A percentile compares a stretch with the other conserved stretches of the same genome.
phyloP scores from a whole-genome alignment of 35 echinoderm and acorn worm genomes.

The Holothuria glaberrima region DNA sequence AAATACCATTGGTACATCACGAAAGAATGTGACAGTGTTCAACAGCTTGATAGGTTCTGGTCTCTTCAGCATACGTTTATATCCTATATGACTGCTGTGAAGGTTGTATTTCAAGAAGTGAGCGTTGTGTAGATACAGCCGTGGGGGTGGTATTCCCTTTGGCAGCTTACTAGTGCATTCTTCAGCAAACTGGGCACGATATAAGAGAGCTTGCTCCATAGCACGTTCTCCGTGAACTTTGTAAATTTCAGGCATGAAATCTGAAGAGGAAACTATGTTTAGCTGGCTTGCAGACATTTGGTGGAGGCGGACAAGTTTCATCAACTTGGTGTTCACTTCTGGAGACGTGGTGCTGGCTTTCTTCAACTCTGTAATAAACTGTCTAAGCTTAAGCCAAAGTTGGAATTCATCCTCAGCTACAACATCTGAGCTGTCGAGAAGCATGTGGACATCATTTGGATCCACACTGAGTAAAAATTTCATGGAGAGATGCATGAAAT shows the following conservation, averaged over 20 bases:
- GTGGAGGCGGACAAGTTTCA: conserved; percentile 56
- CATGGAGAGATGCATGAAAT: conserved; percentile 54
- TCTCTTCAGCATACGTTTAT: conserved; percentile 48
- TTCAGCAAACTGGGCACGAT: conserved; percentile 56
- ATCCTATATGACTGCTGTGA: conserved; percentile 44
- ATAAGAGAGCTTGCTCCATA: conserved; percentile 44
- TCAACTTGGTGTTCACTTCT: conserved; percentile 13
- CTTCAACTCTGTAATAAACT: conserved; percentile 28
- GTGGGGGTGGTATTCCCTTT: conserved; percentile 40
- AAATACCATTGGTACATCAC: conserved; percentile 36
- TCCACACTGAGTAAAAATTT: conserved; percentile 48
- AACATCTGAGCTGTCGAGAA: conserved; percentile 58
- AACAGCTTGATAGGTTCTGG: conserved; percentile 46
- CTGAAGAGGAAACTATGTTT: conserved; percentile 22
- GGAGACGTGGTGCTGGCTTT: not conserved
- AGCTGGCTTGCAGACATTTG: conserved; percentile 71
- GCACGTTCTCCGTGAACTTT: conserved; percentile 30
- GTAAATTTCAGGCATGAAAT: conserved; percentile 29
- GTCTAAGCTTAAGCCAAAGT: conserved; percentile 32
- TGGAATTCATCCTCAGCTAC: conserved; percentile 73
- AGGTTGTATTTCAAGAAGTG: conserved; percentile 52
- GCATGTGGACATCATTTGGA: conserved; percentile 9
- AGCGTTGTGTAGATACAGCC: conserved; percentile 49
- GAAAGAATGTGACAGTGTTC: conserved; percentile 44
- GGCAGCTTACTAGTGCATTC: conserved; percentile 55